Evolutionary conservation across 2,888 invertebrate genomes (phyloP), one percentile per base, ranked within the genome.

Genomic region (Venustoraphidia nigricollis): DNA sequence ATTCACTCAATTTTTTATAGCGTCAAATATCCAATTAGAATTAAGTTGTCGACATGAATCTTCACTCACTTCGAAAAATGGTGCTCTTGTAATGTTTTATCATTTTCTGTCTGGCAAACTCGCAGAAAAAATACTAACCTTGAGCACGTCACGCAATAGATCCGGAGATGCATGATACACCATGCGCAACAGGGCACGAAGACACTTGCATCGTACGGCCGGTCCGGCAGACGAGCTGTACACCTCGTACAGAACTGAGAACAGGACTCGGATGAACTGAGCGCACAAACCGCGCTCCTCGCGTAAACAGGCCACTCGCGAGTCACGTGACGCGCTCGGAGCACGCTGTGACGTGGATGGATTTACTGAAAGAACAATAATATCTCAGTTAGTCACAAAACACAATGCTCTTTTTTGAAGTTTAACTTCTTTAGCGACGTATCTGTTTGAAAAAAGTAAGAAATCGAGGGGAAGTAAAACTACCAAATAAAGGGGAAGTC

Each of bases 201-300:
- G 77, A 62, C 96, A 96, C 69, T 95, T 95, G 69, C 94, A 94
- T 57, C 96, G 83, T 34, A 99, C 94, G 51, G 95, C 90, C 34
- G 97, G 95, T 9, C 97, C 97, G 47, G 97, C 96, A 52, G 95
- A 95, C 58, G 92, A 93, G 66, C 92, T 94, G 70, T 98, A 98
- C 48, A 98, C 95, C 72, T 98, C 96, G 68, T 96, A 96, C 42
- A 98, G 73, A 34, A 97, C 91, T 41, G 89, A 87, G 67, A 97
- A 93, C 52, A 98, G 72, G 40, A 92, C 88, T 58, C 84, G 79
- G 36, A 76, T 80, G 54, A 82, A 76, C 52, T 77, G 73, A 2
- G 81, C 78, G 3, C 83, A 81, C 49, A 85, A 66, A 35, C 81
- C 80, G 37, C 78, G 71, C 58, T 85, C 82, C 59, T 81, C 80